These are phyloP conservation scores for Tenthredo scrophulariae DNA, from an alignment of 2,888 invertebrate genomes.

Conservation along the genomic window DNA sequence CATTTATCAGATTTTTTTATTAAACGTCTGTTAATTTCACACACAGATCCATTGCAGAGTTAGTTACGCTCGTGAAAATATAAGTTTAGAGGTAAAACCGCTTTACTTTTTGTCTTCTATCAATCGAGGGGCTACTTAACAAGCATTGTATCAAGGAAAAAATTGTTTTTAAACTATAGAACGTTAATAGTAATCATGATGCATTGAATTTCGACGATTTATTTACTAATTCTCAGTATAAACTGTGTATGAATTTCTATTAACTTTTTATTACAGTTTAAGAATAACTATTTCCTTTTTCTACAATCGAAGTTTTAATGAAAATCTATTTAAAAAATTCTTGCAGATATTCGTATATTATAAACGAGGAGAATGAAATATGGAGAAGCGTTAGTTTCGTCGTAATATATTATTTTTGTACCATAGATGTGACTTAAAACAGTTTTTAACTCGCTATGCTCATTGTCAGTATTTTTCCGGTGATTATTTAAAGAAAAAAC, in stretches of 20 bases:
- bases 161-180: neutral
- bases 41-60: neutral
- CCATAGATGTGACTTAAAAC: slow-evolving; percentile 25
- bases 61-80: neutral
- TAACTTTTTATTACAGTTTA: neutral
- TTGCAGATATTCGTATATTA: neutral
- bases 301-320: neutral
- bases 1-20: slow-evolving; percentile 43
- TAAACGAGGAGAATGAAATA: neutral
- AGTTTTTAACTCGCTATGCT: slow-evolving; percentile 16
- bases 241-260: neutral
- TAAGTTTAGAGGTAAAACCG: neutral
- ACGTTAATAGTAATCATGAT: neutral
- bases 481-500: neutral
- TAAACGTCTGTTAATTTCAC: neutral
- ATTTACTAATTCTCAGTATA: neutral
- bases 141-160: neutral
- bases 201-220: neutral
- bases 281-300: neutral
- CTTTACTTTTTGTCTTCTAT: neutral
- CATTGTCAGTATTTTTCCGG: slow-evolving; percentile 8
- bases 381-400: neutral
- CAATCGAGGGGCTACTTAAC: neutral
- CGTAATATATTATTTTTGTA: slow-evolving; percentile 33
- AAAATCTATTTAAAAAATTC: neutral